phyloP scores from a whole-genome alignment of 1,140 invertebrate species.

The Rhagoletis pomonella region DNA sequence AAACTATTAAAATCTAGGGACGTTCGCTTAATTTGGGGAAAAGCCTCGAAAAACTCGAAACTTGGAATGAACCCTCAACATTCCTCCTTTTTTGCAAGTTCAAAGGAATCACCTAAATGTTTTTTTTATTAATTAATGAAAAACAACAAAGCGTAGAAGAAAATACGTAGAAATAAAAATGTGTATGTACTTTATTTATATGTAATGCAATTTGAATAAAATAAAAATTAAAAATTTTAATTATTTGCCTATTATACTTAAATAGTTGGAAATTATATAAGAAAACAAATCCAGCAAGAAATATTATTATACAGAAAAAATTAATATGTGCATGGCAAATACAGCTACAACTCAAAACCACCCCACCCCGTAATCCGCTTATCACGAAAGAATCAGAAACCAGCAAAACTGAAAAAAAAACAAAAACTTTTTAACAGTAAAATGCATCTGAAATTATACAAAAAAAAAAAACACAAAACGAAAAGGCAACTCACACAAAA shows the following conservation, averaged over 20 bases:
- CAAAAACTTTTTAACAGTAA: neutral
- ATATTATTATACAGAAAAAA: neutral
- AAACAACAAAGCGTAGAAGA: neutral
- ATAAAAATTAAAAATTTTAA: neutral
- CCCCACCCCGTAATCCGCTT: conserved; percentile 36
- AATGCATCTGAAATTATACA: conserved; percentile 48
- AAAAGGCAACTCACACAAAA: conserved; percentile 4
- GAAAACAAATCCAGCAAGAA: neutral
- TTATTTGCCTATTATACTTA: neutral
- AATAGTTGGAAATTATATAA: neutral
- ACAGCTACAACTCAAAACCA: conserved; percentile 38
- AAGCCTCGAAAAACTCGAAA: no score
- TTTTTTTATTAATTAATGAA: no score
- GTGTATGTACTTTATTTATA: neutral
- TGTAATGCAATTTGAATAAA: conserved; percentile 9
- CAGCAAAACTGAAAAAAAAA: neutral
- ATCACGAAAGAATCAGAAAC: neutral
- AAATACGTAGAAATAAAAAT: neutral
- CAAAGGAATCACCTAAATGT: no score
- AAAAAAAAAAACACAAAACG: neutral
- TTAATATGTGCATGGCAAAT: neutral
- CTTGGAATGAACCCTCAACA: no score
- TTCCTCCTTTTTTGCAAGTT: no score
- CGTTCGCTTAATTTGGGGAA: no score
- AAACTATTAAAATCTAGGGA: no score